phyloP scores from a whole-genome alignment of 2,888 invertebrate species.

The Chloroclysta siterata region DNA sequence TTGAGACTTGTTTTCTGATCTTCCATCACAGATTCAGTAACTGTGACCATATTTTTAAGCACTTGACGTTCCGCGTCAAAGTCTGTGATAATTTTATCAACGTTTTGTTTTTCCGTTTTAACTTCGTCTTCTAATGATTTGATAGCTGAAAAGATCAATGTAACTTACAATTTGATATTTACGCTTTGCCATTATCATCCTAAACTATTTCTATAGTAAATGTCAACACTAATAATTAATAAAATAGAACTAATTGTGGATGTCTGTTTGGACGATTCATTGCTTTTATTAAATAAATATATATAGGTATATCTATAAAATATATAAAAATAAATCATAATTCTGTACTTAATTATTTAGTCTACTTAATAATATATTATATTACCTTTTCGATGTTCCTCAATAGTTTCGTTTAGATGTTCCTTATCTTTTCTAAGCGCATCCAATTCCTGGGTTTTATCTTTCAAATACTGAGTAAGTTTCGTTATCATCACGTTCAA shows the following conservation, averaged over 20 bases:
- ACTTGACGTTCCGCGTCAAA: slow-evolving; percentile 67
- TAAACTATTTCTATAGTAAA: too few relatives aligned
- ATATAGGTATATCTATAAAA: too few relatives aligned
- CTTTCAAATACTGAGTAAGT: slow-evolving; percentile 63
- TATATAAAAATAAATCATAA: too few relatives aligned
- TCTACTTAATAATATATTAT: neutral
- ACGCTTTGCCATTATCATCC: too few relatives aligned
- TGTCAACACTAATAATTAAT: too few relatives aligned
- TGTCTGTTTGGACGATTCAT: too few relatives aligned
- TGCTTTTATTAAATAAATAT: too few relatives aligned
- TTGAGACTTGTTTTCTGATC: slow-evolving; percentile 60
- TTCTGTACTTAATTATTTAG: neutral
- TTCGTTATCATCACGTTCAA: slow-evolving; percentile 67
- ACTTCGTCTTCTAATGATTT: slow-evolving; percentile 57
- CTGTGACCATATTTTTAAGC: slow-evolving; percentile 67
- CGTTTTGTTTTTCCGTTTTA: slow-evolving; percentile 55
- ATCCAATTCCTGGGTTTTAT: slow-evolving; percentile 63
- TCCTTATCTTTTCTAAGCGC: slow-evolving; percentile 58
- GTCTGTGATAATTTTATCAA: slow-evolving; percentile 61
- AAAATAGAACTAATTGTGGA: too few relatives aligned
- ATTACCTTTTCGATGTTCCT: slow-evolving; percentile 57
- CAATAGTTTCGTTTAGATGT: slow-evolving; percentile 48
- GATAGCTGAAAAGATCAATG: slow-evolving; percentile 26
- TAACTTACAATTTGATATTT: neutral
- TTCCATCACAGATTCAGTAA: slow-evolving; percentile 70